These are phyloP conservation scores for Amorpha juglandis DNA, from an alignment of 2,888 invertebrate species.

Conservation along the genomic window DNA sequence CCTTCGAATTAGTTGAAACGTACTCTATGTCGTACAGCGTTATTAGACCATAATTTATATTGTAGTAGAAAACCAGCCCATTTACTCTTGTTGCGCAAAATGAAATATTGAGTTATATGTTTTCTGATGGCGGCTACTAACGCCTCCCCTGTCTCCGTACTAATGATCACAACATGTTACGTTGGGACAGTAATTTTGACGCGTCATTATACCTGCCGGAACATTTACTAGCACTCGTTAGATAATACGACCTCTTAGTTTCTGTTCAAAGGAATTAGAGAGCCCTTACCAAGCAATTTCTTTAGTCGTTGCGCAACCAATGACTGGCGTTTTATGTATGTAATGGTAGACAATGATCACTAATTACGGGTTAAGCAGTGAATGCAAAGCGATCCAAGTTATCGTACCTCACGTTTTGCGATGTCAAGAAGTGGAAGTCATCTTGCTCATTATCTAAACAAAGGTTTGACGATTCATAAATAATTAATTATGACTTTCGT, in stretches of 20 bases:
- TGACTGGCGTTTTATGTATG: slow-evolving; percentile 11
- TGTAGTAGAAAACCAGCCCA: slow-evolving; percentile 36
- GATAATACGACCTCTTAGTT: not conserved
- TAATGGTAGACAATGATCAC: slow-evolving; percentile 58
- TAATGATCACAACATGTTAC: slow-evolving; percentile 3
- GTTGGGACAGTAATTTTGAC: not conserved
- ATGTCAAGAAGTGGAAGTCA: slow-evolving; percentile 57
- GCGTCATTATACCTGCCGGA: slow-evolving; percentile 9
- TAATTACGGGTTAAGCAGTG: slow-evolving; percentile 58
- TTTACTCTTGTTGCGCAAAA: slow-evolving; percentile 41
- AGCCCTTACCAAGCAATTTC: slow-evolving; percentile 18
- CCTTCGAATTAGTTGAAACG: slow-evolving; percentile 40
- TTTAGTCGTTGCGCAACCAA: slow-evolving; percentile 8
- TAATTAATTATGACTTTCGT: slow-evolving; percentile 11
- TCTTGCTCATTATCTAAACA: slow-evolving; percentile 32
- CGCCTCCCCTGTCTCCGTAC: not conserved
- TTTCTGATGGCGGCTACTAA: slow-evolving; percentile 36
- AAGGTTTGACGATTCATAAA: not conserved
- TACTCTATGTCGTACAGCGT: slow-evolving; percentile 37
- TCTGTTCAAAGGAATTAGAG: slow-evolving; percentile 12
- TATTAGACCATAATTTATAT: slow-evolving; percentile 39
- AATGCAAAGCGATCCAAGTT: slow-evolving; percentile 48
- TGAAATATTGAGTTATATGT: slow-evolving; percentile 42
- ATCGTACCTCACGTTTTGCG: slow-evolving; percentile 50
- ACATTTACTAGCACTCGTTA: slow-evolving; percentile 3